These are phyloP conservation scores for Aptenodytes forsteri DNA, from an alignment of 2,113 vertebrate species.

Conservation along the genomic window DNA sequence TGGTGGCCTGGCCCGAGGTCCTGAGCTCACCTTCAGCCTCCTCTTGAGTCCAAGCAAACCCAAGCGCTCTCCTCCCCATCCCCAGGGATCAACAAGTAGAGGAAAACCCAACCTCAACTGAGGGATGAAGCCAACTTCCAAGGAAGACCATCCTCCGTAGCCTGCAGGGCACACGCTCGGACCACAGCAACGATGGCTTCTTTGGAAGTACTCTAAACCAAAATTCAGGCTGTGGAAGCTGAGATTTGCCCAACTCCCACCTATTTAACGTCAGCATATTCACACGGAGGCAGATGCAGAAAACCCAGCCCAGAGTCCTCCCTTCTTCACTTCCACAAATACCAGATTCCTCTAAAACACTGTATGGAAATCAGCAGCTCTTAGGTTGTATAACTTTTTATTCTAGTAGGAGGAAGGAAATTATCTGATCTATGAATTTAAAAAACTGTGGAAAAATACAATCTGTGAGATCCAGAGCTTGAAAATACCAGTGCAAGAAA, in stretches of 20 bases:
- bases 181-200: background rate
- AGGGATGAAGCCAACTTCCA: background rate
- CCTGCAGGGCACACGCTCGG: background rate
- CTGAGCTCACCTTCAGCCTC: background rate
- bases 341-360: background rate
- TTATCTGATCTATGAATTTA: conserved; percentile 20
- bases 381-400: background rate
- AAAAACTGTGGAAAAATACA: conserved; percentile 24
- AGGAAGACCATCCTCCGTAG: background rate
- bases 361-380: background rate
- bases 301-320: background rate
- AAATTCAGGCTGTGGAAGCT: background rate
- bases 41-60: background rate
- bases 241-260: background rate
- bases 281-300: background rate
- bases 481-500: background rate
- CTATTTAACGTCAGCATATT: background rate
- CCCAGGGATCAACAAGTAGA: background rate
- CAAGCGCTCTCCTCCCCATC: background rate
- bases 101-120: background rate
- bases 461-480: background rate
- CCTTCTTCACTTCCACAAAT: background rate
- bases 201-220: background rate
- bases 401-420: conserved; percentile 18
- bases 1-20: background rate